phyloP scores from a whole-genome alignment of 2,888 invertebrate species.

The Eledona agricola region DNA sequence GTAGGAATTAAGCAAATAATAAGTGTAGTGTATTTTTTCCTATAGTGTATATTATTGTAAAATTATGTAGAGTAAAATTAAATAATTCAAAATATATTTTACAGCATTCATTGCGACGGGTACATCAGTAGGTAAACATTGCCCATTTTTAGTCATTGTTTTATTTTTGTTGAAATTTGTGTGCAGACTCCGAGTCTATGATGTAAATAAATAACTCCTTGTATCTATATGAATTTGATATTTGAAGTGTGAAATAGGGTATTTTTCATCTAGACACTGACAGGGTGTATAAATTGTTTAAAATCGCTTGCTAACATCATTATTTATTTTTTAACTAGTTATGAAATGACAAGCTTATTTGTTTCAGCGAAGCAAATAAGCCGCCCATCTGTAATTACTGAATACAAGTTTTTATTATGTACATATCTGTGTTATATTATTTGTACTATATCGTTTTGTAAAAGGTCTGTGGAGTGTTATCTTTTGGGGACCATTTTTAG shows the following conservation, averaged over 20 bases:
- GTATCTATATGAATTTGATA: slow-evolving; percentile 36
- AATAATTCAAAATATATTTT: slow-evolving; percentile 14
- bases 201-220: slow-evolving; percentile 38
- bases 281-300: slow-evolving; percentile 41
- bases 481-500: slow-evolving; percentile 56
- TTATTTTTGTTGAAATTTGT: background rate
- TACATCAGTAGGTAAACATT: slow-evolving; percentile 8
- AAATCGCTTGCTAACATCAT: slow-evolving; percentile 28
- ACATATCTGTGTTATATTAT: slow-evolving; percentile 38
- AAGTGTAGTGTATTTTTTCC: slow-evolving; percentile 24
- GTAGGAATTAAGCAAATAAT: slow-evolving; percentile 24
- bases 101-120: slow-evolving; percentile 15
- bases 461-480: slow-evolving; percentile 55
- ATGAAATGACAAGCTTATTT: slow-evolving; percentile 30
- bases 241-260: slow-evolving; percentile 31
- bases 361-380: slow-evolving; percentile 25
- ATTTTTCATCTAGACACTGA: slow-evolving; percentile 16
- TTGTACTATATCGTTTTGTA: slow-evolving; percentile 47
- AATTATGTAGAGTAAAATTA: slow-evolving; percentile 24
- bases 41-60: slow-evolving; percentile 28
- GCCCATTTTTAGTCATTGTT: slow-evolving; percentile 9
- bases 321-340: slow-evolving; percentile 26
- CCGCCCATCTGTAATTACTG: slow-evolving; percentile 22
- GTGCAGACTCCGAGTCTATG: slow-evolving; percentile 1
- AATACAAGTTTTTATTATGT: slow-evolving; percentile 35